Conservation (phyloP, 2,113 vertebrate species). For the Cygnus buccinator region DNA sequence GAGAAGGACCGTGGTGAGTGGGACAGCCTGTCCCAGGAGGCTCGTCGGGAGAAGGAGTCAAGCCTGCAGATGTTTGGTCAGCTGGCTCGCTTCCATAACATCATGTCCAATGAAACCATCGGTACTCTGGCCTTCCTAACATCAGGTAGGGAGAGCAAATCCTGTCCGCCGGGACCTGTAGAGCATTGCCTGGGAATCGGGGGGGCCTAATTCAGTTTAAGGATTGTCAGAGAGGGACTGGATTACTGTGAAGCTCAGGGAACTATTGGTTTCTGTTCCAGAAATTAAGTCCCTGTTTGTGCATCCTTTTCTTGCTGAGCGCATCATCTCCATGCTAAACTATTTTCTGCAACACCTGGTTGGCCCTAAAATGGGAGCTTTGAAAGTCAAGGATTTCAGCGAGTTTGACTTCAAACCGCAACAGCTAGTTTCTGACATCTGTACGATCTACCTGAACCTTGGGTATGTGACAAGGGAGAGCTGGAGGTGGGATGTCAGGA, state of each 20-base stretch:
- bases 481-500: neutral
- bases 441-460: slow-evolving; percentile 96
- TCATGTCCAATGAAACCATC: slow-evolving; percentile 99
- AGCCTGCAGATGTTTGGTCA: slow-evolving; percentile 98
- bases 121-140: slow-evolving; percentile 96
- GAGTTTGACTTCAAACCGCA: slow-evolving; percentile 99
- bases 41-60: slow-evolving; percentile 91
- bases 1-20: slow-evolving; percentile 94
- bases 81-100: slow-evolving; percentile 97
- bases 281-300: slow-evolving; percentile 95
- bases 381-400: slow-evolving; percentile 99
- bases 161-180: neutral
- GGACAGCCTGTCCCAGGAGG: slow-evolving; percentile 88
- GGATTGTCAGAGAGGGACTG: neutral
- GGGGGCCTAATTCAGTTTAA: neutral
- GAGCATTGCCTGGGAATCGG: neutral
- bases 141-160: slow-evolving; percentile 81
- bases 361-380: slow-evolving; percentile 97
- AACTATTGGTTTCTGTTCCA: slow-evolving; percentile 64
- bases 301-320: slow-evolving; percentile 94
- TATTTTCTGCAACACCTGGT: slow-evolving; percentile 98
- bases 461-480: slow-evolving; percentile 78
- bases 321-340: slow-evolving; percentile 99
- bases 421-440: slow-evolving; percentile 97
- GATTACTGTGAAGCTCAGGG: neutral